phyloP scores from a whole-genome alignment of 2,797 vertebrate genomes.

The Tiaroga cobitis region DNA sequence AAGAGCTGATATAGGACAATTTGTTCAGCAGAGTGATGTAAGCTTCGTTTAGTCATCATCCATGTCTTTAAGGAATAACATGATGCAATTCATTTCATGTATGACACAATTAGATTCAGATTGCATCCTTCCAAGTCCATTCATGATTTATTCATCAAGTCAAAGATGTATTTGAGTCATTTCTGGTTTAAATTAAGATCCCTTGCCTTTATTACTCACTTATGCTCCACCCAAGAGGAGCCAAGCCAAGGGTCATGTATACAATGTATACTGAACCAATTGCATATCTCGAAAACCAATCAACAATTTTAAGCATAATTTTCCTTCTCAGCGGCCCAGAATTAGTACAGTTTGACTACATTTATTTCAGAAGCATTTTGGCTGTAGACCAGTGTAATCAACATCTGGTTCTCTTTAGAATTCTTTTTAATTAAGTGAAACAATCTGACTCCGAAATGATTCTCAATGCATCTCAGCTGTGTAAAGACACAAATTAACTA shows the following conservation, averaged over 20 bases:
- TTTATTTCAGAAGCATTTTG: neutral
- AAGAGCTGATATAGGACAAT: neutral
- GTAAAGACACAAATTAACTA: neutral
- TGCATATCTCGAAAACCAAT: neutral
- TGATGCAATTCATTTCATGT: neutral
- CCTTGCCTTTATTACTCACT: too few species aligned
- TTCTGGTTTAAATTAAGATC: neutral
- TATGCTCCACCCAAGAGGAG: too few species aligned
- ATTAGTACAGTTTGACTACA: neutral
- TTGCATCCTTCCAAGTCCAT: neutral
- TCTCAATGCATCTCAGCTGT: neutral
- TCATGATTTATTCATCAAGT: neutral
- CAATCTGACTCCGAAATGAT: neutral
- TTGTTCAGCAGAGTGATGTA: neutral
- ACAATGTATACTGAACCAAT: neutral
- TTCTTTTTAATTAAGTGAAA: neutral
- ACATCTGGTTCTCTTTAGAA: neutral
- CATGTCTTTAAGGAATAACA: neutral
- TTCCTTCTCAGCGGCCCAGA: neutral
- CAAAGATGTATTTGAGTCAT: neutral
- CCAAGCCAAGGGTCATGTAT: too few species aligned
- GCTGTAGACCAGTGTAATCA: slow-evolving; percentile 16
- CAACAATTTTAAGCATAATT: neutral
- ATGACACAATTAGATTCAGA: neutral
- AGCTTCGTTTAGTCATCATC: neutral